phyloP scores from a whole-genome alignment of 2,113 vertebrate genomes.

The Engraulis encrasicolus region DNA sequence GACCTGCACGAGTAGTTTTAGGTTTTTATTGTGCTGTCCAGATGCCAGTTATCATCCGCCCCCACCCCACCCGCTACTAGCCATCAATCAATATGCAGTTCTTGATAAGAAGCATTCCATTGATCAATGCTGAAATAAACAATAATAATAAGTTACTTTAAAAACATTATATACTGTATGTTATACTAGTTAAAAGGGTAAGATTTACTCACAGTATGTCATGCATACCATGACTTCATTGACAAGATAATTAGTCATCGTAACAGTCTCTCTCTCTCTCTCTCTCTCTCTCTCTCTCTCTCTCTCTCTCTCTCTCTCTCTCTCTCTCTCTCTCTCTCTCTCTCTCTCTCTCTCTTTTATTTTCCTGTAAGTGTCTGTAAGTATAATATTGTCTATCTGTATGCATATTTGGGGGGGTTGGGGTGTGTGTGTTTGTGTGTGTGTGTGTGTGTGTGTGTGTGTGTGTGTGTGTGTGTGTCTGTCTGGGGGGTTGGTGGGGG shows the following conservation, averaged over 20 bases:
- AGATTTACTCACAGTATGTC: neutral
- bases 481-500: too few relatives aligned
- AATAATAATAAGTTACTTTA: neutral
- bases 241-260: neutral
- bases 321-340: neutral
- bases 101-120: neutral
- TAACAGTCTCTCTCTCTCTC: neutral
- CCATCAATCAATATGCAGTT: neutral
- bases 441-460: conserved; percentile 1
- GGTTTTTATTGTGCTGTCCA: neutral
- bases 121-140: neutral
- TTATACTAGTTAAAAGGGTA: neutral
- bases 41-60: neutral
- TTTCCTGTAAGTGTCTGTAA: neutral
- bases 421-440: neutral
- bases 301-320: neutral
- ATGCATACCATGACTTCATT: neutral
- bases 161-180: neutral
- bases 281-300: conserved; percentile 14
- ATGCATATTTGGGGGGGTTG: too few relatives aligned
- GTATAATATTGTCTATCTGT: too few relatives aligned
- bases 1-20: neutral
- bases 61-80: too few relatives aligned
- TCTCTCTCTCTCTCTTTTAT: neutral
- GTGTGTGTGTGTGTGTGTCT: neutral